Base-by-base conservation (phyloP, 2,888 invertebrate genomes). In the Agrochola lota region DNA sequence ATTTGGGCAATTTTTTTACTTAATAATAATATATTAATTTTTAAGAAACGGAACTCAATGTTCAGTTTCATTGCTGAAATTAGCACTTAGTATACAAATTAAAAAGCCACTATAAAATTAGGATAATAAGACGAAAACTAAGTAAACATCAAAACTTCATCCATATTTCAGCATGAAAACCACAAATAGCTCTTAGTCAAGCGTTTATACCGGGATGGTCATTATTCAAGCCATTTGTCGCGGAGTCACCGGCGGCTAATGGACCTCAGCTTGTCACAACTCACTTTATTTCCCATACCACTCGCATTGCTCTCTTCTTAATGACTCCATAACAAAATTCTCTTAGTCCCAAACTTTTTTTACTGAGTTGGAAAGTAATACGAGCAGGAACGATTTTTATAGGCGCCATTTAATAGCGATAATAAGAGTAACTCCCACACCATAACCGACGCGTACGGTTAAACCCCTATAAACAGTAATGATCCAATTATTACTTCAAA, bases 171-270 rank as follows among this genome's bases (percentile, higher is more conserved):
- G 83, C 72, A 78, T 81, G 85, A 88, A 89, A 90, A 89, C 88
- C 88, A 88, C 87, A 87, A 87, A 91, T 88, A 87, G 88, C 87
- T 87, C 87, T 91, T 90, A 90, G 90, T 91, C 87, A 88, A 91
- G 85, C 90, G 88, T 90, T 91, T 89, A 88, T 88, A 91, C 78
- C 83, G 84, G 88, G 87, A 88, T 86, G 89, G 89, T 91, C 91
- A 92, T 93, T 92, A 93, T 87, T 93, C 91, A 91, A 90, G 85
- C 90, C 93, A 93, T 94, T 93, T 92, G 93, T 92, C 92, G 90
- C 90, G 81, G 84, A 87, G 89, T 88, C 88, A 86, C 85, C 78
- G 85, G 68, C 74, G 86, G 74, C 87, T 91, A 92, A 92, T 91
- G 91, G 89, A 82, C 83, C 70, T 63, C 85, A 84, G 84, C 87